A percentile compares a stretch with the other conserved stretches of the same genome.
Conservation (phyloP, 30 jellyfish, hydroid and myxozoan genomes). For the Mastigias papua region DNA sequence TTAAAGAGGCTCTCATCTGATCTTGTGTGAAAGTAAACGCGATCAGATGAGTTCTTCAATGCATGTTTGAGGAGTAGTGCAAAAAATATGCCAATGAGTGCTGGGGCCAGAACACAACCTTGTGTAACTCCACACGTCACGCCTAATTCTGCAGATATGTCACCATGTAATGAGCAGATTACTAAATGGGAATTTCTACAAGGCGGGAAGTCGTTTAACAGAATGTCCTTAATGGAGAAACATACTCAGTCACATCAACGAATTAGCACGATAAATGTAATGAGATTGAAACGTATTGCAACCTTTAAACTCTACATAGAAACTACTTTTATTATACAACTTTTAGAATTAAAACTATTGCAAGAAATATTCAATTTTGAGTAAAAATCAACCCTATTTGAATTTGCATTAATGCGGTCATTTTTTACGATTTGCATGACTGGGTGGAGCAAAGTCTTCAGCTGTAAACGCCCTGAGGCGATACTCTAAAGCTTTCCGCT, state of each 20-base stretch:
- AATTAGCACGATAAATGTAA: background rate
- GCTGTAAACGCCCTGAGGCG: slow-evolving; percentile 94
- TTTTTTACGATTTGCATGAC: slow-evolving; percentile 25
- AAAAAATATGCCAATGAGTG: too few species aligned
- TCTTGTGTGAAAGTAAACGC: too few species aligned
- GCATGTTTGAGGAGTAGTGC: too few species aligned
- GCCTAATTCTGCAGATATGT: too few species aligned
- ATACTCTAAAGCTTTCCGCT: slow-evolving; percentile 82
- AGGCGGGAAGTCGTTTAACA: too few species aligned
- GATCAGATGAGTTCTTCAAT: too few species aligned
- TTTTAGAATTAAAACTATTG: background rate
- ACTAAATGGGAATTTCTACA: too few species aligned
- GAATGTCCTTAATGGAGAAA: background rate
- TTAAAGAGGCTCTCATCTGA: too few species aligned
- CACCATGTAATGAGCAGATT: too few species aligned
- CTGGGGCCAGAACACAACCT: too few species aligned
- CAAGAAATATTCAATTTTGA: background rate
- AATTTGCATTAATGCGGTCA: background rate
- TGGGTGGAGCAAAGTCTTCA: slow-evolving; percentile 85
- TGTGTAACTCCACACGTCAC: too few species aligned
- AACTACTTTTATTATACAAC: background rate
- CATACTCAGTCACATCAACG: background rate
- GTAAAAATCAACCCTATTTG: background rate
- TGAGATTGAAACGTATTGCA: background rate
- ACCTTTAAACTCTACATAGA: background rate